These are phyloP conservation scores for Sisyra terminalis DNA, from an alignment of 2,888 invertebrate genomes.

Conservation along the genomic window DNA sequence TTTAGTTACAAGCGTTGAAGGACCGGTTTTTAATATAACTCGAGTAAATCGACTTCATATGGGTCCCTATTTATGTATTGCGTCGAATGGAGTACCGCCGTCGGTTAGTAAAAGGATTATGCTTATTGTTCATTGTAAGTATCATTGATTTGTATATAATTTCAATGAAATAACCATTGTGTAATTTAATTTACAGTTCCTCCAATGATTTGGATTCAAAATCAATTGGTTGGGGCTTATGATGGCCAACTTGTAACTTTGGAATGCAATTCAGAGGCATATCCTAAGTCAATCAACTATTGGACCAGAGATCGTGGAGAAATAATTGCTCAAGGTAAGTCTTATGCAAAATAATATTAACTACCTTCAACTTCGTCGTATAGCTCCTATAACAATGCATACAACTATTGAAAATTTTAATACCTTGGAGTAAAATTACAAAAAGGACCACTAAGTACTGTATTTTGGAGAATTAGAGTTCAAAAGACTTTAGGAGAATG, in stretches of 20 bases:
- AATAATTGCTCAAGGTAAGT: conserved; percentile 62
- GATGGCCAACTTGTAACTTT: conserved; percentile 56
- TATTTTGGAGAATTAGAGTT: no score
- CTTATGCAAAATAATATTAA: no score
- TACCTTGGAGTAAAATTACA: no score
- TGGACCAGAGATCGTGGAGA: conserved; percentile 65
- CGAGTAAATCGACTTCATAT: conserved; percentile 56
- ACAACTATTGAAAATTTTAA: no score
- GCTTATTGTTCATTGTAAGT: conserved; percentile 74
- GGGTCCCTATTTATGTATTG: conserved; percentile 63
- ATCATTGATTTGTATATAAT: conserved; percentile 14
- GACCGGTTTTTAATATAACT: conserved; percentile 44
- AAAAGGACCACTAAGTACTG: no score
- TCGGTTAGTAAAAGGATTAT: conserved; percentile 65
- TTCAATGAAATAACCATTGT: neutral
- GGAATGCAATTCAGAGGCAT: conserved; percentile 72
- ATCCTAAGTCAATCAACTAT: conserved; percentile 73
- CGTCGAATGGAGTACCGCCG: conserved; percentile 67
- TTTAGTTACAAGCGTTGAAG: conserved; percentile 43
- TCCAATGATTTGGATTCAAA: conserved; percentile 69
- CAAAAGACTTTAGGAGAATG: no score
- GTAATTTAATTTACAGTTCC: conserved; percentile 41
- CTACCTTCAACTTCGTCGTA: no score
- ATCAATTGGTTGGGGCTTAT: conserved; percentile 67
- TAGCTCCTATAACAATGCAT: no score